Evolutionary conservation across 2,888 invertebrate species (phyloP), one percentile per base, ranked within the genome.

Genomic region (Drosophila dives): DNA sequence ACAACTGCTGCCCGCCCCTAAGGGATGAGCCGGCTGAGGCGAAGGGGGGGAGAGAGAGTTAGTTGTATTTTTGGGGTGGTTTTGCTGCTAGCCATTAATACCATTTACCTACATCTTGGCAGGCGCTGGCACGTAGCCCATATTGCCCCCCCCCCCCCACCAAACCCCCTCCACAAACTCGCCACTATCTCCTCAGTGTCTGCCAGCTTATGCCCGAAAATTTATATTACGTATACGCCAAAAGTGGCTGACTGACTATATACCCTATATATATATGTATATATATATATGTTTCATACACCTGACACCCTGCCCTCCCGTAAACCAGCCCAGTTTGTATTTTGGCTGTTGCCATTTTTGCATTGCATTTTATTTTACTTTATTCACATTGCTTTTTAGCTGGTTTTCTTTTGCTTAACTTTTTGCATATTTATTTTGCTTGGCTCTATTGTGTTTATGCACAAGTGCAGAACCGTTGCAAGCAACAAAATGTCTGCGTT

Each of bases 191-290:
- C 11, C 23, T 34, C 36, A 4, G 11, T 38, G 54, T 38, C 42
- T 34, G 23, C 36, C 33, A 48, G 51, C 53, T 59, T 54, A 64
- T 75, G 71, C 64, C 78, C 80, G 67, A 81, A 80, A 67, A 73
- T 63, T 67, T 82, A 82, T 81, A 86, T 86, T 86, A 86, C 87
- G 87, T 80, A 86, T 84, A 86, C 78, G 80, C 67, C 87, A 84
- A 86, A 45, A 78, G 67, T 88, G 81, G 86, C 80, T 75, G 85
- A 73, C 75, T 84, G 82, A 60, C 84, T 81, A 71, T 60, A 56
- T 51, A 40, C 40, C 23, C 60, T 34, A 17, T 26, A 45, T 23
- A 34, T 34, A 34, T 15, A 34, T 5, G 15, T 15, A 23, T 26
- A 26, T 3, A 26, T 26, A 56, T 51, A 38, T 34, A 17, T 23